Evolutionary conservation across 2,113 vertebrate genomes (phyloP), one percentile per base, ranked within the genome.

Genomic region (Hippocampus mohnikei): DNA sequence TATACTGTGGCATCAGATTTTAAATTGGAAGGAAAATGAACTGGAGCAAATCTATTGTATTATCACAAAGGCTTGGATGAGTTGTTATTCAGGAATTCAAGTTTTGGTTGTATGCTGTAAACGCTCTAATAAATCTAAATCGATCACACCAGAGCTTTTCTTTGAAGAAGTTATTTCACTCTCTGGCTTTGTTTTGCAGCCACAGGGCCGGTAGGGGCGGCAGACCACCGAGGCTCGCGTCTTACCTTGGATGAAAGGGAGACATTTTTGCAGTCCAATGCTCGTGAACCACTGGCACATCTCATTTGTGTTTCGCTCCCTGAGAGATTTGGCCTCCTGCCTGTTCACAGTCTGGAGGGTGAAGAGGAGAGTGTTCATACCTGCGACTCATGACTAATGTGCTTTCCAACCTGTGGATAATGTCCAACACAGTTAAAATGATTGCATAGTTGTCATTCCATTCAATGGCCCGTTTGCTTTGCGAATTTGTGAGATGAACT

Each of bases 231-330:
- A 72, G 78, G 42, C 76, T 53, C 8, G 18, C 40, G 64, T 27
- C 70, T 75, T 86, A 92, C 92, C 90, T 88, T 78, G 89, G 81
- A 94, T 91, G 87, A 87, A 85, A 74, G 91, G 86, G 62, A 90
- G 83, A 77, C 90, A 92, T 80, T 89, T 90, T 48, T 90, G 73
- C 52, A 90, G 79, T 58, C 91, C 88, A 68, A 89, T 87, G 71
- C 73, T 87, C 68, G 80, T 82, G 82, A 93, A 93, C 90, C 90
- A 93, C 72, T 85, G 90, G 87, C 92, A 94, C 79, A 92, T 81
- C 77, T 88, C 87, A 65, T 92, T 91, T 65, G 73, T 91, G 90
- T 86, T 91, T 70, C 93, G 74, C 81, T 92, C 89, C 81, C 72
- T 74, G 8, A 94, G 85, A 76, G 76, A 71, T 89, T 91, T 94